phyloP scores from a whole-genome alignment of 2,797 vertebrate genomes.

The Scolopax rusticola region DNA sequence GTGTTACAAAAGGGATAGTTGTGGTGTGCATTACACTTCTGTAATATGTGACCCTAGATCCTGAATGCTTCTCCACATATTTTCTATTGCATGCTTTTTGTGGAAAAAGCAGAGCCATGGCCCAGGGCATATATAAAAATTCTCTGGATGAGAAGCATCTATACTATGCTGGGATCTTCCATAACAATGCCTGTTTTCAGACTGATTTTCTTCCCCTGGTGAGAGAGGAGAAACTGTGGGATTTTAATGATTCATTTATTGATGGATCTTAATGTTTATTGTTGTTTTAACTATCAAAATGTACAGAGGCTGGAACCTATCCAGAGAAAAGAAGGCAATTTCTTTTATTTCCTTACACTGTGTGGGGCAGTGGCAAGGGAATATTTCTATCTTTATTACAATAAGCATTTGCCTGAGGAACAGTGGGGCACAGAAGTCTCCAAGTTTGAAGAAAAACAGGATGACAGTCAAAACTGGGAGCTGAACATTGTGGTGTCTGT shows the following conservation, averaged over 20 bases:
- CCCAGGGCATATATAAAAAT: background rate
- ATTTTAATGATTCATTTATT: constrained; percentile 41
- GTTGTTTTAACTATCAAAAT: constrained; percentile 59
- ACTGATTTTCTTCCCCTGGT: constrained; percentile 28
- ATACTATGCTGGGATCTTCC: background rate
- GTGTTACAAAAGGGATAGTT: background rate
- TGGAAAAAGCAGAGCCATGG: background rate
- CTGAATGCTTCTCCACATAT: background rate
- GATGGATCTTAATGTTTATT: constrained; percentile 36
- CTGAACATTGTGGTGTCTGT: background rate
- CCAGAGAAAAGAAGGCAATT: background rate
- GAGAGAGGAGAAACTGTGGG: constrained; percentile 4
- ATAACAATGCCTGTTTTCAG: constrained; percentile 22
- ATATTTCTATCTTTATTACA: constrained; percentile 26
- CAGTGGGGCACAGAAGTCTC: background rate
- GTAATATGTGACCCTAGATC: background rate
- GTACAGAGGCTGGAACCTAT: constrained; percentile 11
- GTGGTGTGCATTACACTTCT: background rate
- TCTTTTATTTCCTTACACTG: constrained; percentile 41
- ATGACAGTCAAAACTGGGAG: background rate
- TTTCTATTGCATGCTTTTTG: background rate
- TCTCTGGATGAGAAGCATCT: background rate
- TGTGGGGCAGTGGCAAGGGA: background rate
- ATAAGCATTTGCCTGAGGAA: background rate
- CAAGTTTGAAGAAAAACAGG: background rate